Evolutionary conservation across 2,888 invertebrate species (phyloP), one percentile per base, ranked within the genome.

Genomic region (Myopa testacea): DNA sequence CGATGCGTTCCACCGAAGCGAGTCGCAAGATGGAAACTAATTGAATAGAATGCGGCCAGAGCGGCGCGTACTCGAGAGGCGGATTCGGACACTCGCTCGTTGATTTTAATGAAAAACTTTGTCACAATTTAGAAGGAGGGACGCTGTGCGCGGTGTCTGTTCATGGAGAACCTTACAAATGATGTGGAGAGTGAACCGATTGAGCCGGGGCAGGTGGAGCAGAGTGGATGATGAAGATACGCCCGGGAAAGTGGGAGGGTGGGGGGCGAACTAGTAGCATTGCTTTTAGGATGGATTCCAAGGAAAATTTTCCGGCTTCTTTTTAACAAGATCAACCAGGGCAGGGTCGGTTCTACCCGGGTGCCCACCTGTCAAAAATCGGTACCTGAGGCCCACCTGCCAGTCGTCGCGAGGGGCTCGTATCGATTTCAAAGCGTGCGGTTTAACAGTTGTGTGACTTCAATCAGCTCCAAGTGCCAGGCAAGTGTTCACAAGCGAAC

Each of bases 391-490:
- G 8, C 12, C 26, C 50, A 45, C 45, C 69, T 69, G 50, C 26
- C 69, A n/a, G 10, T n/a, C 45, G 4, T 6, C 45, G 3, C 7
- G 40, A 38, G 38, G n/a, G 67, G 16, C 40, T 45, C 10, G 69
- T 40, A 50, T 69, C 50, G 34, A 69, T 69, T 50, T 45, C 50
- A 69, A 38, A 72, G 58, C 34, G 45, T 52, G 71, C 72, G 65
- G 58, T 58, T 75, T 52, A 52, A 78, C 69, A 69, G 69, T 65
- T 75, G 78, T 78, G 75, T 75, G 73, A 67, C 77, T 58, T 63
- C 63, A 45, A 45, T 45, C 45, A 45, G 45, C 45, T 45, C 7
- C 45, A 45, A 45, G 10, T 8, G 45, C 7, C 6, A 6, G 45
- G 45, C 45, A 45, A 45, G 45, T 10, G 45, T 6, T 45, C 45